A percentile compares a stretch with the other conserved stretches of the same genome.
phyloP scores from a whole-genome alignment of 1,140 invertebrate genomes.

The Drosophila pandora region DNA sequence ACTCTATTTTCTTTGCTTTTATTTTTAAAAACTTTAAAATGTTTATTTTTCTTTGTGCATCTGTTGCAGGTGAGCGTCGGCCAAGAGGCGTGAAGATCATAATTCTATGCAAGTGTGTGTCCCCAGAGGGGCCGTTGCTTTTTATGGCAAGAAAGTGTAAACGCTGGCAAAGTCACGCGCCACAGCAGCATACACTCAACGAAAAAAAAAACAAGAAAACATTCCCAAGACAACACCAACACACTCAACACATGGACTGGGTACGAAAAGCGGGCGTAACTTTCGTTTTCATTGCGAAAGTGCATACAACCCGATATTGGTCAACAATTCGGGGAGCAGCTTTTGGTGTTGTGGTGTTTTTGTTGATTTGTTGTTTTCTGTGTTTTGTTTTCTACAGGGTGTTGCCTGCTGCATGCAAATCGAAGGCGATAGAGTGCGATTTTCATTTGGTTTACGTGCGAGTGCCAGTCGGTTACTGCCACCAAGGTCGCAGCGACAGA shows the following conservation, averaged over 20 bases:
- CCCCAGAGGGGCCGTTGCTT: constrained; percentile 30
- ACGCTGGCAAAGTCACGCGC: constrained; percentile 71
- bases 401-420: constrained; percentile 57
- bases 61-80: constrained; percentile 34
- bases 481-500: constrained; percentile 56
- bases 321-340: constrained; percentile 49
- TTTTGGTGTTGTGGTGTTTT: constrained; percentile 35
- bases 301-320: constrained; percentile 74
- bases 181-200: constrained; percentile 6
- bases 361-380: constrained; percentile 10
- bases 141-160: constrained; percentile 72
- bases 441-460: constrained; percentile 34
- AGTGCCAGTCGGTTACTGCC: constrained; percentile 34
- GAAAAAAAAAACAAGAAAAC: constrained; percentile 5
- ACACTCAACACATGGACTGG: constrained; percentile 7
- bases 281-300: constrained; percentile 82
- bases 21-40: background rate
- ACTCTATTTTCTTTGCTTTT: too few relatives aligned
- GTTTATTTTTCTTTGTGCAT: constrained; percentile 1
- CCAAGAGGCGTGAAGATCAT: constrained; percentile 72
- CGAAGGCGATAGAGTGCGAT: constrained; percentile 21
- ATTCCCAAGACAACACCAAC: constrained; percentile 1
- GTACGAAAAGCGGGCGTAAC: constrained; percentile 50
- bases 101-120: constrained; percentile 57
- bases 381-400: constrained; percentile 21